Base-by-base conservation (phyloP, 2,797 vertebrate species). In the Alosa sapidissima region DNA sequence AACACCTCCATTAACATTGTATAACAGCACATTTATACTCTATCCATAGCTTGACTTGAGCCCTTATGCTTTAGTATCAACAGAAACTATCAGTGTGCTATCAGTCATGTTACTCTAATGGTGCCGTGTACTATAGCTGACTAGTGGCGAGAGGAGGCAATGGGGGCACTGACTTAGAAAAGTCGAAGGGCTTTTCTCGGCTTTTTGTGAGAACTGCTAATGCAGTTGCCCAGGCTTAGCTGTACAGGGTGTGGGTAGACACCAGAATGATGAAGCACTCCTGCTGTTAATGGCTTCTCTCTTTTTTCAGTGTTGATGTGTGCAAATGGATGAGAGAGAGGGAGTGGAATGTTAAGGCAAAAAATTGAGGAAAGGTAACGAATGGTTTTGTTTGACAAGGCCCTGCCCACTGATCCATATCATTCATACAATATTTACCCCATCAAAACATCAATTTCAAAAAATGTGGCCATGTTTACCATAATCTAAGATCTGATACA, bases 371-470 rank as follows among this genome's bases (percentile, higher is more conserved):
- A n/a, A 78, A 47, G 72, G 7, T 19, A 21, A 47, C 41, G 7
- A 36, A 45, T 21, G 72, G 41, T 47, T 72, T 47, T 78, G 72
- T 45, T 78, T 78, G 72, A 78, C 41, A 78, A 45, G 41, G 16
- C 41, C 36, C 72, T 78, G 36, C 41, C 72, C 72, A 78, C 19
- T 16, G 36, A 78, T 19, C 72, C 5, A 47, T 47, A 78, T 78
- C 72, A 47, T 6, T 47, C 72, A 78, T 47, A 78, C 16, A 21
- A 78, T 78, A 78, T 78, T 78, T 78, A 78, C 72, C 9, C 41
- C 16, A 21, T 21, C 4, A 16, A 5, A 36, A 68, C 65, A 24
- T 36, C 65, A 68, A 72, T 36, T 41, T 72, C 33, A 72, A 72
- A 72, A 72, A 14, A 72, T 72, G 68, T 41, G 33, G 33, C 33